phyloP scores from a whole-genome alignment of 2,797 vertebrate genomes.

The Eulemur coronatus region DNA sequence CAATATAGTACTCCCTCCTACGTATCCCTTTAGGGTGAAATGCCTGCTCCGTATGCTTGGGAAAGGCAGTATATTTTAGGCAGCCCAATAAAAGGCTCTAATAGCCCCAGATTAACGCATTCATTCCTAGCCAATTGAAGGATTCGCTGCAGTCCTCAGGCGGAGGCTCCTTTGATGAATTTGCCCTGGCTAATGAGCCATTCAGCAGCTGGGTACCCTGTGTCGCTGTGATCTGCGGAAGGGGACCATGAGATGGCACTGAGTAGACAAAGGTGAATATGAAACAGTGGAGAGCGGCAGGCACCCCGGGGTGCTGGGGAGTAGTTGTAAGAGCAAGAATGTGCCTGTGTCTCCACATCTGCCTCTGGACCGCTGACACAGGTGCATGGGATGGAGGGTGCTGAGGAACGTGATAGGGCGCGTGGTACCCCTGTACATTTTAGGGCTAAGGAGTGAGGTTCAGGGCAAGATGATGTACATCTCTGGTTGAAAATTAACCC shows the following conservation, averaged over 20 bases:
- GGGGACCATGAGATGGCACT: neutral
- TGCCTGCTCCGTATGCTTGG: slow-evolving; percentile 61
- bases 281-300: too few species aligned
- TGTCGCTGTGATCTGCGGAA: neutral
- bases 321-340: neutral
- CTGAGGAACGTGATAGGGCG: neutral
- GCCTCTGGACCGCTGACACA: neutral
- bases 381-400: neutral
- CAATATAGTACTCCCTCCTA: slow-evolving; percentile 58
- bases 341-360: neutral
- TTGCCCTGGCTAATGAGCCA: slow-evolving; percentile 77
- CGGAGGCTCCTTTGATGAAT: slow-evolving; percentile 48
- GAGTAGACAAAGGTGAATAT: neutral
- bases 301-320: neutral
- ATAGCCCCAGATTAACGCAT: slow-evolving; percentile 81
- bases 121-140: slow-evolving; percentile 78
- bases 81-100: slow-evolving; percentile 76
- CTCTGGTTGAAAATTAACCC: neutral
- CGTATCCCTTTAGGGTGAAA: slow-evolving; percentile 59
- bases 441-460: neutral
- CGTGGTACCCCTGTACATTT: accelerated
- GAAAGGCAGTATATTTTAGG: slow-evolving; percentile 77
- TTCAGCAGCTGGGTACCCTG: slow-evolving; percentile 64
- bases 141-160: slow-evolving; percentile 66
- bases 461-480: neutral